Base-by-base conservation (phyloP, 2,888 invertebrate species). In the Andrena fulva region DNA sequence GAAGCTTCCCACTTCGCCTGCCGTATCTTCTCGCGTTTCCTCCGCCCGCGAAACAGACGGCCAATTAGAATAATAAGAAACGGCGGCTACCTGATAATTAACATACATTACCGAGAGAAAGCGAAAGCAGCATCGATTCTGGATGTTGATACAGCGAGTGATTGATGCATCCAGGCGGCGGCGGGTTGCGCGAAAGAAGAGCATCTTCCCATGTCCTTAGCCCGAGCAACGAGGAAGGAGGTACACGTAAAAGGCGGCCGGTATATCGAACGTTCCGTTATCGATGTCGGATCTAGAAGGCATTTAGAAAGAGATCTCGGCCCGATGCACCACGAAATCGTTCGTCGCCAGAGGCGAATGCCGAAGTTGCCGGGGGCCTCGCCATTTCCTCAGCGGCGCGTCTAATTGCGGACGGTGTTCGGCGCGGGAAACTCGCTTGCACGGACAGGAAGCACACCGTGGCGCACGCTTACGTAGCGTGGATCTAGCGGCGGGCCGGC, bases 271-370 rank as follows among this genome's bases (percentile, higher is more conserved):
- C 67, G 73, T 71, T 48, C 82, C 78, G 71, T 85, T 88, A 89
- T 90, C 90, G 85, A 83, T 31, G 86, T 85, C 87, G 85, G 90
- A 90, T 90, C 90, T 82, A 76, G 76, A 85, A 63, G 27, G 84
- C 87, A 85, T 89, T 87, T 85, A 82, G 88, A 88, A 85, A 85
- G 89, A 87, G 90, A 88, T 85, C 85, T 82, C 64, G 70, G 59
- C 31, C 62, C 79, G 89, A 85, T 85, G 60, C 81, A 29, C 48
- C 75, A 75, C 82, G 80, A 88, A 88, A 87, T 88, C 81, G 87
- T 78, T 84, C 82, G 71, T 82, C 77, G 87, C 87, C 84, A 74
- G 60, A 71, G 88, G 89, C 75, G 56, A 54, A 71, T 64, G 33
- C 52, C 82, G 70, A 76, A 77, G 77, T 79, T 68, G 59, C 80